These are phyloP conservation scores for Norana najaformis DNA, from an alignment of 2,888 invertebrate species.

Conservation along the genomic window DNA sequence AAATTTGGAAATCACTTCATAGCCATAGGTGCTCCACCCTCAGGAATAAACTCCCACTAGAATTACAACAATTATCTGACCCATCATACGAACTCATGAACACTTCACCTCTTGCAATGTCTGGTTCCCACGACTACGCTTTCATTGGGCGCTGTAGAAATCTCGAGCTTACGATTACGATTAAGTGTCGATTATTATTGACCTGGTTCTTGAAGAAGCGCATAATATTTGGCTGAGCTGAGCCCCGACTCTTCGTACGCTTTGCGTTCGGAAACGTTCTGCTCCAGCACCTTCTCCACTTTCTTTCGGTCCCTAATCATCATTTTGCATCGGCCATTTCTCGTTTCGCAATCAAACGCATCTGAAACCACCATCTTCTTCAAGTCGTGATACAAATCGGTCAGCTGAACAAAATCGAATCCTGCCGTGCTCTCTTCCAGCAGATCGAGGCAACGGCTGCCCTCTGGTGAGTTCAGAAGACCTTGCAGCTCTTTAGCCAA, in stretches of 20 bases:
- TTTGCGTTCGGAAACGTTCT: neutral
- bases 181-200: no score
- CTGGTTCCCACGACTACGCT: no score
- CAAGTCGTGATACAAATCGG: neutral
- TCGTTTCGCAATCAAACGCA: neutral
- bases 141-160: no score
- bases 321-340: neutral
- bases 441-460: neutral
- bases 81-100: no score
- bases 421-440: neutral
- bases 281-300: neutral
- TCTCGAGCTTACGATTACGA: no score
- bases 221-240: conserved; percentile 3
- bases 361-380: neutral
- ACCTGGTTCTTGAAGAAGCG: neutral
- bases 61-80: no score
- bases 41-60: no score
- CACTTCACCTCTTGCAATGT: no score
- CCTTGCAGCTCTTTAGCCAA: neutral
- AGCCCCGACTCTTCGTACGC: neutral
- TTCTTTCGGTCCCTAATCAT: neutral
- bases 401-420: neutral
- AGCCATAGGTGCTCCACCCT: no score
- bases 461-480: neutral
- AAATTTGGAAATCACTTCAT: no score